Evolutionary conservation across 2,888 invertebrate genomes (phyloP), one percentile per base, ranked within the genome.

Genomic region (Parasteatoda lunata): DNA sequence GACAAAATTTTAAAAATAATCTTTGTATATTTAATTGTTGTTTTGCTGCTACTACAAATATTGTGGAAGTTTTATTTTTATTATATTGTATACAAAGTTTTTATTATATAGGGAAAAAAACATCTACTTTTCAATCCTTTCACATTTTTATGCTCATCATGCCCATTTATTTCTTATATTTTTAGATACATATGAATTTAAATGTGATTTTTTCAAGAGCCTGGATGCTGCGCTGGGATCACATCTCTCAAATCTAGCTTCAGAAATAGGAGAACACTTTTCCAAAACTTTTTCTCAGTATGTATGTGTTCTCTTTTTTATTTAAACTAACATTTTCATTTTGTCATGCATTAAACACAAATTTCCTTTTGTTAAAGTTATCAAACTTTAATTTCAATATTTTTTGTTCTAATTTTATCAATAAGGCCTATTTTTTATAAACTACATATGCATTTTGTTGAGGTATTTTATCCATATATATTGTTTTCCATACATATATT

Each of bases 141-240:
- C 7, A 68, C 15, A 68, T 30, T 68, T 30, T 30, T 68, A 30
- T 30, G 13, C 11, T 9, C 9, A 30, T 15, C 13, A n/a, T 30
- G 15, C 11, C 15, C 13, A 68, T 68, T 49, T 6, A 13, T 15
- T 48, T 72, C 59, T 49, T 68, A 71, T 66, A 47, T n/a, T 47
- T 87, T 73, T 48, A 87, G 91, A 90, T 49, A 83, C 89, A 49
- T 80, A 88, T 49, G 78, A 89, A 6, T 70, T 91, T 77, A 90
- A 90, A 65, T 90, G 95, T 90, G 95, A 96, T n/a, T 94, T 95
- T 90, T 96, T 96, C 91, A 94, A 94, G 91, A 94, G 95, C 76
- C 91, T 97, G 77, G 96, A 97, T 91, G 93, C 94, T 15, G 96
- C 95, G 91, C 94, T 97, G 8, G 92, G 92, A 30, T 91, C 91